A percentile compares a stretch with the other conserved stretches of the same genome.
Evolutionary conservation across 2,888 invertebrate genomes (phyloP).

Genomic region (Morpho deidamia): DNA sequence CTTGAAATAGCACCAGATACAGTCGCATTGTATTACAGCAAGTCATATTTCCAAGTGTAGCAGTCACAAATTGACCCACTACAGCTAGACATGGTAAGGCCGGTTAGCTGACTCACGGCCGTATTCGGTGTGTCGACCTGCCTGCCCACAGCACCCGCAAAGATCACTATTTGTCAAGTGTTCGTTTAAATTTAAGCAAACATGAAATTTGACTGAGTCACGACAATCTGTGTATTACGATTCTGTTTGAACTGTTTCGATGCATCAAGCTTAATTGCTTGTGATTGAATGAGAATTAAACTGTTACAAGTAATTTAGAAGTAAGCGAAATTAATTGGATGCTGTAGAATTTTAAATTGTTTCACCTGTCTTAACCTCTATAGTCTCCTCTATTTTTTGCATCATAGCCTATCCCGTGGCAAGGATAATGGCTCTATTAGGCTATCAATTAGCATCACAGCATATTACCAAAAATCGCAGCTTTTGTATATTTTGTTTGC

Average conservation of each 20-base stretch:
- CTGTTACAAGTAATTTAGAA: too few relatives aligned
- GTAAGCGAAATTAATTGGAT: too few relatives aligned
- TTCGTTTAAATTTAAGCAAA: conserved; percentile 18
- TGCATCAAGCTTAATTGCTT: conserved; percentile 2
- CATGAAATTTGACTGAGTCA: conserved; percentile 4
- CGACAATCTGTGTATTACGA: neutral
- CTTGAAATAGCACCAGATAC: conserved; percentile 3
- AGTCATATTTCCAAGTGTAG: conserved; percentile 19
- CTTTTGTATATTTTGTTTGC: too few relatives aligned
- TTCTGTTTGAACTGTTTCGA: conserved; percentile 5
- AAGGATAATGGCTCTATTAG: too few relatives aligned
- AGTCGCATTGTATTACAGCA: conserved; percentile 12
- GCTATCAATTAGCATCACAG: too few relatives aligned
- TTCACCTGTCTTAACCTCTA: too few relatives aligned
- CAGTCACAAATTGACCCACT: conserved; percentile 23
- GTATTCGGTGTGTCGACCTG: conserved; percentile 11
- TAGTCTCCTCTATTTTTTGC: too few relatives aligned
- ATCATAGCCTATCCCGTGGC: too few relatives aligned
- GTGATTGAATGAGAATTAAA: neutral
- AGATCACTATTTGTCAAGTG: conserved; percentile 15
- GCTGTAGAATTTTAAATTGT: too few relatives aligned
- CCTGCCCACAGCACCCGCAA: conserved; percentile 11
- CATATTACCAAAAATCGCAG: too few relatives aligned
- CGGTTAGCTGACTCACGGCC: conserved; percentile 19
- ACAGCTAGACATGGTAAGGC: conserved; percentile 20